Evolutionary conservation across 2,797 vertebrate species (phyloP).

Genomic region (Pteronotus mesoamericanus): DNA sequence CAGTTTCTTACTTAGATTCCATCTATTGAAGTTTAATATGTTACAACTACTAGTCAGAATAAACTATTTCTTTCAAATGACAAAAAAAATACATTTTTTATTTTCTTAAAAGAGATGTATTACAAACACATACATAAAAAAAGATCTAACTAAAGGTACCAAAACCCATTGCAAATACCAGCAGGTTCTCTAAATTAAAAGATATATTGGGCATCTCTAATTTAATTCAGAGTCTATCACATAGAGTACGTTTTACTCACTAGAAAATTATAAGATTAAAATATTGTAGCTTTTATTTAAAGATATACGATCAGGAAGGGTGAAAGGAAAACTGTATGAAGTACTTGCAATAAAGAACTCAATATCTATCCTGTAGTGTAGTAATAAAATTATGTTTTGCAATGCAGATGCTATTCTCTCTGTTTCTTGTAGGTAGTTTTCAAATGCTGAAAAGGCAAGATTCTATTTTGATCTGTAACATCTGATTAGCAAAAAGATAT

Average conservation of each 20-base stretch:
- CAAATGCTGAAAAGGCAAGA: neutral
- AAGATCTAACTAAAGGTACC: neutral
- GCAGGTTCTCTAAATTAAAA: slow-evolving; percentile 42
- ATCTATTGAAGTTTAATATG: slow-evolving; percentile 45
- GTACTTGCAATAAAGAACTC: slow-evolving; percentile 52
- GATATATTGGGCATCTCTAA: slow-evolving; percentile 33
- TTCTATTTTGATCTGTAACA: neutral
- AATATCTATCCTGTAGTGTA: neutral
- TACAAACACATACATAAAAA: neutral
- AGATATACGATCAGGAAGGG: slow-evolving; percentile 26
- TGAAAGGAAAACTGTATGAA: slow-evolving; percentile 38
- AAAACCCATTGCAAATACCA: neutral
- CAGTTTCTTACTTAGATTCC: slow-evolving; percentile 29
- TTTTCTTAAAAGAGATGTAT: slow-evolving; percentile 42
- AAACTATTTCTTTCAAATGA: slow-evolving; percentile 48
- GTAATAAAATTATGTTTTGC: slow-evolving; percentile 15
- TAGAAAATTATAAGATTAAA: slow-evolving; percentile 44
- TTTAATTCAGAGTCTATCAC: slow-evolving; percentile 53
- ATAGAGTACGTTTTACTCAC: neutral
- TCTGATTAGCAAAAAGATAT: neutral
- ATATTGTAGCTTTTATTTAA: slow-evolving; percentile 59
- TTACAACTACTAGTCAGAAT: slow-evolving; percentile 6
- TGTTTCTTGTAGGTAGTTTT: slow-evolving; percentile 1
- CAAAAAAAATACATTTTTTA: neutral
- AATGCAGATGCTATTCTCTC: neutral